A percentile compares a stretch with the other conserved stretches of the same genome.
phyloP scores from a whole-genome alignment of 2,113 vertebrate genomes.

The human region GRCh38 chr14:30228001-30228500 shows the following conservation, averaged over 20 bases:
- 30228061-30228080: conserved; percentile 54
- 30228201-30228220: not conserved
- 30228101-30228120: conserved; percentile 6
- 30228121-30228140: conserved; percentile 19
- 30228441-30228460: not conserved
- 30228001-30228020: conserved; percentile 14
- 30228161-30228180: conserved; percentile 58
- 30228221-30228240: conserved; percentile 19
- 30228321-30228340: not conserved
- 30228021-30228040: conserved; percentile 37
- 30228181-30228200: conserved; percentile 59
- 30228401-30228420: not conserved
- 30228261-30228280: not conserved
- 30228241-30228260: conserved; percentile 19
- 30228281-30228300: not conserved
- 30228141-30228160: conserved; percentile 25
- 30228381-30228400: not conserved
- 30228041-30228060: conserved; percentile 31
- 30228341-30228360: not conserved
- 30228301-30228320: not conserved
- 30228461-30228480: not conserved
- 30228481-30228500: not conserved
- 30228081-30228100: conserved; percentile 1
- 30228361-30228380: not conserved
- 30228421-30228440: not conserved